A percentile compares a stretch with the other conserved stretches of the same genome.
phyloP scores from a whole-genome alignment of 1,140 invertebrate species.

The Drosophila pseudoobscura region DNA sequence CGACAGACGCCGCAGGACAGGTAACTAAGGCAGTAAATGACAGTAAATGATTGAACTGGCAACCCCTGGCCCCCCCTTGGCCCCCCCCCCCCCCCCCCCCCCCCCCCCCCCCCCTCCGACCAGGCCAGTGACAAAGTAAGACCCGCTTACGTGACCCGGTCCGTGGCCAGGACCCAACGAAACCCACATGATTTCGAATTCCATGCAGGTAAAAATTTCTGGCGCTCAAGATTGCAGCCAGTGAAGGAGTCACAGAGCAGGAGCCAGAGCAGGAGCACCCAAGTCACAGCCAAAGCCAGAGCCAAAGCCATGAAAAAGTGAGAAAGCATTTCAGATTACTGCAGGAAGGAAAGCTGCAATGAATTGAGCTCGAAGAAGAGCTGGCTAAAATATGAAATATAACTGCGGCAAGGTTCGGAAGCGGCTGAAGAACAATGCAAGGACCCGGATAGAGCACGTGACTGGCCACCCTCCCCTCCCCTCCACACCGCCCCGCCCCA shows the following conservation, averaged over 20 bases:
- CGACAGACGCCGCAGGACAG: constrained; percentile 47
- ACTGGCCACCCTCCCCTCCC: constrained; percentile 18
- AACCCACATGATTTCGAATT: constrained; percentile 69
- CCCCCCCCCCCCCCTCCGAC: constrained; percentile 3
- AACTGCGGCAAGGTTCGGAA: constrained; percentile 67
- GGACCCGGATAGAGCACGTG: constrained; percentile 47
- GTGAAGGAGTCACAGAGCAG: constrained; percentile 1
- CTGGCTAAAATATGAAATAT: constrained; percentile 55
- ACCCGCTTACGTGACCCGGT: constrained; percentile 68
- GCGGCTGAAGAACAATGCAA: constrained; percentile 52
- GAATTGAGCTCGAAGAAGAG: constrained; percentile 54
- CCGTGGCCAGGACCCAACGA: neutral
- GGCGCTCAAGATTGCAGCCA: constrained; percentile 67
- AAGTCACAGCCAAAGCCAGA: constrained; percentile 31
- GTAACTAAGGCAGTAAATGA: constrained; percentile 73
- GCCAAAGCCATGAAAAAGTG: constrained; percentile 72
- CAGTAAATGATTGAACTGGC: constrained; percentile 77
- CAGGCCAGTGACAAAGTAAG: constrained; percentile 73
- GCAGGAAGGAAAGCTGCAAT: constrained; percentile 57
- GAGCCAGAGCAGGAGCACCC: neutral
- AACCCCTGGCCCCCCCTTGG: neutral
- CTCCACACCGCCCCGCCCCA: neutral
- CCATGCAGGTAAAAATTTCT: constrained; percentile 75
- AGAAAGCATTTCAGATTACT: constrained; percentile 76
- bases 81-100: too few species aligned